Evolutionary conservation across 2,113 vertebrate species (phyloP), one percentile per base, ranked within the genome.

Genomic region (Hyperopisus bebe): DNA sequence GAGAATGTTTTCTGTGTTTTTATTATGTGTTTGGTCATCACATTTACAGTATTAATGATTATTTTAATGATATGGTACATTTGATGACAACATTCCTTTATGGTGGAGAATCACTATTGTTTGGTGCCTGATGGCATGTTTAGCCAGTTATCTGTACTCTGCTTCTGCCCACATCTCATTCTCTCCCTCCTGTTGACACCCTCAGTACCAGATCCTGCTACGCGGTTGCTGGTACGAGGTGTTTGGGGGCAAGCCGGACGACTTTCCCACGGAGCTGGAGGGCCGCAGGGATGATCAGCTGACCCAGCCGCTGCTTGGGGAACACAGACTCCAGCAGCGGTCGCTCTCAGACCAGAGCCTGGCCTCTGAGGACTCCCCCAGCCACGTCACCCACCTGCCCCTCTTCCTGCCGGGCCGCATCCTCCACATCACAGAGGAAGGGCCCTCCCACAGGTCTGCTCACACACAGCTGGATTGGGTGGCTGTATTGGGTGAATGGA

Each of bases 161-260:
- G 31, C 21, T 3, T 10, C 35, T 19, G 13, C 21, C 66, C 35
- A 31, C 31, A 1, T 15, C 10, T 10, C 11, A 24, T 5, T 10
- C 8, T 66, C 8, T 84, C 39, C 82, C 3, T 90, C 7, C 90
- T 17, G 89, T 87, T 92, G 47, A 70, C 50, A 7, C 83, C 89
- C 90, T 31, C 93, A 99, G 98, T 99, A 99, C 93, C 96, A 97
- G 95, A 99, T 99, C 91, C 93, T 99, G 92, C 93, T 99, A 90
- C 96, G 90, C 0, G 98, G 98, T 0, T 98, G 97, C 90, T 98
- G 98, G 97, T 99, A 99, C 0, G 98, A 97, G 92, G 91, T 99
- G 1, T 98, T 98, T 0, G 98, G 98, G 39, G 98, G 98, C 13
- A 94, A 95, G 91, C 97, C 97, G 0, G 95, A 97, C 1, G 95